Percentiles rank a stretch among this genome's conserved stretches.
phyloP scores from a whole-genome alignment of 2,888 invertebrate genomes.

The Amiota mariae region DNA sequence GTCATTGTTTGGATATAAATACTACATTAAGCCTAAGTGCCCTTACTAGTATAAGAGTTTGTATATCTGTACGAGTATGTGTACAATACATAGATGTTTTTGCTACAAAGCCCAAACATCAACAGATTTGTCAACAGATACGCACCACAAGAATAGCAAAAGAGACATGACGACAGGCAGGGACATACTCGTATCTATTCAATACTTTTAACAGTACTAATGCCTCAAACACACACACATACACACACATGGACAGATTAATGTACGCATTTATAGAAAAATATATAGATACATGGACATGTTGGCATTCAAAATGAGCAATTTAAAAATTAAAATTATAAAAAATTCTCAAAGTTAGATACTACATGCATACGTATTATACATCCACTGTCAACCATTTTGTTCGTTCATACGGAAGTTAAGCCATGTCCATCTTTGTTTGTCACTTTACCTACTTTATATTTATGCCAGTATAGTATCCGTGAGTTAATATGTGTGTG shows the following conservation, averaged over 20 bases:
- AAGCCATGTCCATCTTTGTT: background rate
- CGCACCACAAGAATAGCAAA: too few relatives aligned
- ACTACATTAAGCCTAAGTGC: too few relatives aligned
- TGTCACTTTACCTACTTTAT: background rate
- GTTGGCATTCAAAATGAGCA: background rate
- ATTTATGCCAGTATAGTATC: background rate
- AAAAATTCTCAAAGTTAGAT: constrained; percentile 7
- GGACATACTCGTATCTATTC: too few relatives aligned
- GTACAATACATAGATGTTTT: too few relatives aligned
- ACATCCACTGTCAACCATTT: background rate
- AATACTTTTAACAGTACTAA: too few relatives aligned
- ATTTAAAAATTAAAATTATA: constrained; percentile 23
- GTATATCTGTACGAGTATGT: too few relatives aligned
- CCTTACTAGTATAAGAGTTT: too few relatives aligned
- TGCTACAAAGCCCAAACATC: background rate
- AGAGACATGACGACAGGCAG: background rate
- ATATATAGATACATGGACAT: background rate
- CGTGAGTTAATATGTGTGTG: constrained; percentile 24
- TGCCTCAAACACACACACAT: background rate
- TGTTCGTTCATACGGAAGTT: constrained; percentile 12
- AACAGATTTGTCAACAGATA: constrained; percentile 10
- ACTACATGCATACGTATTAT: background rate
- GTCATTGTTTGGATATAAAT: too few relatives aligned
- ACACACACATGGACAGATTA: background rate
- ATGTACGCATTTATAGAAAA: too few relatives aligned